These are phyloP conservation scores for Limnephilus lunatus DNA, from an alignment of 2,888 invertebrate species.

Conservation along the genomic window DNA sequence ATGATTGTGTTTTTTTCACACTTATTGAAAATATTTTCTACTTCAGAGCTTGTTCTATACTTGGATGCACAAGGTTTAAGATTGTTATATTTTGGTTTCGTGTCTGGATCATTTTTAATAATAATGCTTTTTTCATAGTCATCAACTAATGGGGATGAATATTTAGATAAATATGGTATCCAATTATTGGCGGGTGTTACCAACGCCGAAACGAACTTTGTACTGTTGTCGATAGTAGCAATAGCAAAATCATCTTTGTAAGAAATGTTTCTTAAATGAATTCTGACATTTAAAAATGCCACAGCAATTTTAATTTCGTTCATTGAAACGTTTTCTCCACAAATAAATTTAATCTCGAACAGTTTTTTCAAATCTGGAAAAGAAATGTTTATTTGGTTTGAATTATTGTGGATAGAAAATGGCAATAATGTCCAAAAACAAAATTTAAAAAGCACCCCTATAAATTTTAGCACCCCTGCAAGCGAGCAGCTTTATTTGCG, in stretches of 20 bases:
- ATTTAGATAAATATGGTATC: neutral
- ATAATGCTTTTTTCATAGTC: neutral
- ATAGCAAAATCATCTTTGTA: conserved; percentile 57
- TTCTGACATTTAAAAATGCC: conserved; percentile 69
- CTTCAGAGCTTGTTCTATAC: too few relatives aligned
- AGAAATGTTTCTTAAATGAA: conserved; percentile 67
- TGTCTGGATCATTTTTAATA: neutral
- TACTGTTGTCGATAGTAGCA: neutral
- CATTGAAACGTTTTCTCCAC: conserved; percentile 69
- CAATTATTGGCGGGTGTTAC: neutral
- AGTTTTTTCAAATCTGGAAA: neutral
- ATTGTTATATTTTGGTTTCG: too few relatives aligned
- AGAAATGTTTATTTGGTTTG: neutral
- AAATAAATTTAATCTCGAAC: conserved; percentile 59
- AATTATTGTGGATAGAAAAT: neutral
- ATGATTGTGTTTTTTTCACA: too few relatives aligned
- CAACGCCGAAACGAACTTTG: neutral
- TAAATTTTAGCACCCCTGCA: conserved; percentile 67
- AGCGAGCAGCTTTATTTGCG: too few relatives aligned
- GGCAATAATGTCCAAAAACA: neutral
- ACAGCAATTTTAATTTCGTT: conserved; percentile 69
- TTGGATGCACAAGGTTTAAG: too few relatives aligned
- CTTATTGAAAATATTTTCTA: too few relatives aligned
- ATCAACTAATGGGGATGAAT: neutral
- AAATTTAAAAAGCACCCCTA: conserved; percentile 62